Conservation (phyloP, 2,888 invertebrate species). For the Chydorus sphaericus region DNA sequence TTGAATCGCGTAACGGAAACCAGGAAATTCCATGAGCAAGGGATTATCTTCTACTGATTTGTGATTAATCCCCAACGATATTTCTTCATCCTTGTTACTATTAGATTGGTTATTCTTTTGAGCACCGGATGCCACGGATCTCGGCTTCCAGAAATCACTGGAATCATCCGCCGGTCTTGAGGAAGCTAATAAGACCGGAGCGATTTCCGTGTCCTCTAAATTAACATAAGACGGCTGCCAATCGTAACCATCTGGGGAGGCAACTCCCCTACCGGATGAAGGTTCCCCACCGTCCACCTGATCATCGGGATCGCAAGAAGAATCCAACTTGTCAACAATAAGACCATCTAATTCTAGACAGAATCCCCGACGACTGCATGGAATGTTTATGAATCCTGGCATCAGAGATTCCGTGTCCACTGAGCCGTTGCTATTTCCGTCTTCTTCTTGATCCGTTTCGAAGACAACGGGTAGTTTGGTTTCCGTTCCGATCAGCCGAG, state of each 20-base stretch:
- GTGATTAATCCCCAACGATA: neutral
- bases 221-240: slow-evolving; percentile 16
- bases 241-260: slow-evolving; percentile 14
- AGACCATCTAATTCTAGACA: slow-evolving; percentile 8
- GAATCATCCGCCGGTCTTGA: slow-evolving; percentile 13
- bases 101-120: neutral
- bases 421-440: neutral
- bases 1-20: slow-evolving; percentile 4
- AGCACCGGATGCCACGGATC: neutral
- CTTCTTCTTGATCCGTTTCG: slow-evolving; percentile 9
- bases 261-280: neutral
- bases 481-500: neutral
- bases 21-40: neutral
- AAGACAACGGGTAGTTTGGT: slow-evolving; percentile 10
- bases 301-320: neutral
- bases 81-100: no score
- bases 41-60: slow-evolving; percentile 1
- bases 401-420: neutral
- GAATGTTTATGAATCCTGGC: slow-evolving; percentile 10
- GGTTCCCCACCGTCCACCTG: neutral
- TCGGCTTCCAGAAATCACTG: slow-evolving; percentile 15
- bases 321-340: neutral
- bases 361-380: slow-evolving; percentile 9
- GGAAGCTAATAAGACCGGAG: slow-evolving; percentile 14
- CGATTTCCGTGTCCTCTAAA: slow-evolving; percentile 15